These are phyloP conservation scores for Temnothorax ravouxi DNA, from an alignment of 2,888 invertebrate genomes.

Conservation along the genomic window DNA sequence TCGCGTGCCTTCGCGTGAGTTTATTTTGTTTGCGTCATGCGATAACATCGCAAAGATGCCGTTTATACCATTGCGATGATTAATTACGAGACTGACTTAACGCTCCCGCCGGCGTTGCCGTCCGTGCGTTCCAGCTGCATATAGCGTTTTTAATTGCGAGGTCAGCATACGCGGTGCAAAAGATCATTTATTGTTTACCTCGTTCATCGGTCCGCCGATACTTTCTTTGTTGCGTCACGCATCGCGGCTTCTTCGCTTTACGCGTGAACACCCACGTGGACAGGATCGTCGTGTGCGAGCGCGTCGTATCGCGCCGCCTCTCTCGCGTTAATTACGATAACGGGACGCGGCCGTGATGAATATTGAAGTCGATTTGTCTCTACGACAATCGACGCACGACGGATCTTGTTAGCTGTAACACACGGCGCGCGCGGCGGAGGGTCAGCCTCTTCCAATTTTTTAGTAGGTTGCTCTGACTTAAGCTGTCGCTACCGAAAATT, in stretches of 20 bases:
- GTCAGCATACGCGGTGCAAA: slow-evolving; percentile 13
- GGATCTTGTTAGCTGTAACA: neutral
- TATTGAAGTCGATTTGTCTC: slow-evolving; percentile 52
- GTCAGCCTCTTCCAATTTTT: neutral
- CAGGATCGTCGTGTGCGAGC: slow-evolving; percentile 49
- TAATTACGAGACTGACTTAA: slow-evolving; percentile 44
- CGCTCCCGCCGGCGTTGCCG: slow-evolving; percentile 5
- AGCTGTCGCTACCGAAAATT: neutral
- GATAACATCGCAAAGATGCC: slow-evolving; percentile 46
- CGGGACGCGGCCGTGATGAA: slow-evolving; percentile 67
- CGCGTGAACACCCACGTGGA: slow-evolving; percentile 68
- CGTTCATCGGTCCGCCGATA: slow-evolving; percentile 58
- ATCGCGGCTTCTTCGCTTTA: slow-evolving; percentile 1
- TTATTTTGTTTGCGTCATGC: slow-evolving; percentile 45
- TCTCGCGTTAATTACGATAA: slow-evolving; percentile 71
- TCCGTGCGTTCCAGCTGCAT: slow-evolving; percentile 5
- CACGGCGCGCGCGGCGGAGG: no score
- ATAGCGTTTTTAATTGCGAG: slow-evolving; percentile 36
- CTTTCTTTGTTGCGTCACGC: slow-evolving; percentile 65
- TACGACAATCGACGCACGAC: neutral
- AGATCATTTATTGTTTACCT: slow-evolving; percentile 65
- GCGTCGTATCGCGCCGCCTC: slow-evolving; percentile 61
- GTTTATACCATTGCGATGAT: slow-evolving; percentile 45
- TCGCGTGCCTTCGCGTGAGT: slow-evolving; percentile 6
- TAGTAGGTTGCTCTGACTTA: no score